Percentiles rank a stretch among this genome's conserved stretches.
phyloP scores from a whole-genome alignment of 2,113 vertebrate species.

The Hippocampus zosterae region DNA sequence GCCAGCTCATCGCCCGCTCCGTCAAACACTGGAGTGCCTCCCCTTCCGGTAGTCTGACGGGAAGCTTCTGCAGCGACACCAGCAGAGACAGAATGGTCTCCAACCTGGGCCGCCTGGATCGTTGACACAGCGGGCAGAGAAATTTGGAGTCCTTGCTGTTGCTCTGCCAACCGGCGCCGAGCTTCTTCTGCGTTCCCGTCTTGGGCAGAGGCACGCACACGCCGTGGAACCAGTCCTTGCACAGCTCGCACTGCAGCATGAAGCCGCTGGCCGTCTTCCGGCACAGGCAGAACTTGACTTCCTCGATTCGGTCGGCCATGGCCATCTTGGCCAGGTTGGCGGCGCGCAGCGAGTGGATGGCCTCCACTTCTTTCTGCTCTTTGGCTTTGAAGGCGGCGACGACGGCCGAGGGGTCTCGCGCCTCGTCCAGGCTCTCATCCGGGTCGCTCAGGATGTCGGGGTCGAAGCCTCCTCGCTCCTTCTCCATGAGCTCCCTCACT shows the following conservation, averaged over 20 bases:
- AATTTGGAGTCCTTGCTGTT: conserved; percentile 95
- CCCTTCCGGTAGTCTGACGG: conserved; percentile 89
- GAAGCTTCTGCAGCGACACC: conserved; percentile 95
- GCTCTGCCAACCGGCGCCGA: conserved; percentile 84
- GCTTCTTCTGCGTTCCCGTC: conserved; percentile 85
- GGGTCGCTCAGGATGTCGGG: conserved; percentile 87
- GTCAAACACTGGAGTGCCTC: conserved; percentile 95
- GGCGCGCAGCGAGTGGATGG: conserved; percentile 89
- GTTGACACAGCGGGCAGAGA: conserved; percentile 90
- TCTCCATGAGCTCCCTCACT: conserved; percentile 90
- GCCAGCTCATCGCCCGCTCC: conserved; percentile 97
- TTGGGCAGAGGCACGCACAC: conserved; percentile 92
- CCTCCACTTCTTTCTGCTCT: conserved; percentile 91
- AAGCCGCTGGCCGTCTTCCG: conserved; percentile 91
- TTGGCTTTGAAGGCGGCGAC: conserved; percentile 92
- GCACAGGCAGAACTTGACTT: conserved; percentile 95
- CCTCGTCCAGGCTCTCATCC: conserved; percentile 84
- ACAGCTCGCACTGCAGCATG: conserved; percentile 97
- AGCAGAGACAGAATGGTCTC: conserved; percentile 95
- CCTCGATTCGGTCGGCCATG: conserved; percentile 94
- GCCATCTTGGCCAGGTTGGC: conserved; percentile 96
- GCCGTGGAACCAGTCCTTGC: conserved; percentile 98
- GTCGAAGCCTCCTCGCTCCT: conserved; percentile 88
- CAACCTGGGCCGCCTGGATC: conserved; percentile 87
- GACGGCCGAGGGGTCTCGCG: conserved; percentile 83